A percentile compares a stretch with the other conserved stretches of the same genome.
Conservation (phyloP, 2,113 vertebrate genomes). For the Gadus chalcogrammus region DNA sequence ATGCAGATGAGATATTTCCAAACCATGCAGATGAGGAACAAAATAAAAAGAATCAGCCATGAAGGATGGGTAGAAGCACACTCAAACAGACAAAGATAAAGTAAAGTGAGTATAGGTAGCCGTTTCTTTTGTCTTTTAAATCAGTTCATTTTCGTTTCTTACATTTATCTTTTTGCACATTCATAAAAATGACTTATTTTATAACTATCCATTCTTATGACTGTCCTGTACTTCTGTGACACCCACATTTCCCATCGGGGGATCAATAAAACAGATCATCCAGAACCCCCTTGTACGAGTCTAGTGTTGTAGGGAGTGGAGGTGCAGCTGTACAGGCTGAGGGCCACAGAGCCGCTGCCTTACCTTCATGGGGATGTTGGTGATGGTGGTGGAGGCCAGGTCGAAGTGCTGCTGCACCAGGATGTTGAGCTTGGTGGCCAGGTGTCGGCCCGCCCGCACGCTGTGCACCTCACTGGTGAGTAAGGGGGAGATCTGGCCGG, state of each 20-base stretch:
- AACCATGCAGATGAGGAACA: conserved; percentile 24
- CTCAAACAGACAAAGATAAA: conserved; percentile 4
- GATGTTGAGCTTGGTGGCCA: conserved; percentile 92
- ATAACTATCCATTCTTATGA: background rate
- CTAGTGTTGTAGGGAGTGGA: too few relatives aligned
- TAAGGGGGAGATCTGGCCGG: conserved; percentile 53
- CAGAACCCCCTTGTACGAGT: too few relatives aligned
- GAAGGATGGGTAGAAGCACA: conserved; percentile 29
- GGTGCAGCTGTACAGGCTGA: background rate
- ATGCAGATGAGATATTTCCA: conserved; percentile 57
- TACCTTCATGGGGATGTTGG: conserved; percentile 99
- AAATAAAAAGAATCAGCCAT: conserved; percentile 59
- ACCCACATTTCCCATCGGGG: too few relatives aligned
- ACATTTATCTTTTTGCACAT: too few relatives aligned
- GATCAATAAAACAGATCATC: too few relatives aligned
- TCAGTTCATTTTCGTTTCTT: too few relatives aligned
- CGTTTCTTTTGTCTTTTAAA: too few relatives aligned
- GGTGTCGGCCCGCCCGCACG: conserved; percentile 90
- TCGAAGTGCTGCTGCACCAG: conserved; percentile 98
- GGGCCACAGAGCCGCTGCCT: background rate
- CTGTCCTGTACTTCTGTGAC: too few relatives aligned
- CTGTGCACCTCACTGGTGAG: conserved; percentile 92
- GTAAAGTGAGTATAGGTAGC: background rate
- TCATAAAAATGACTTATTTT: background rate
- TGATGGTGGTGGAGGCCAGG: conserved; percentile 97